These are phyloP conservation scores for Cacatua alba DNA, from an alignment of 2,113 vertebrate species.

Conservation along the genomic window DNA sequence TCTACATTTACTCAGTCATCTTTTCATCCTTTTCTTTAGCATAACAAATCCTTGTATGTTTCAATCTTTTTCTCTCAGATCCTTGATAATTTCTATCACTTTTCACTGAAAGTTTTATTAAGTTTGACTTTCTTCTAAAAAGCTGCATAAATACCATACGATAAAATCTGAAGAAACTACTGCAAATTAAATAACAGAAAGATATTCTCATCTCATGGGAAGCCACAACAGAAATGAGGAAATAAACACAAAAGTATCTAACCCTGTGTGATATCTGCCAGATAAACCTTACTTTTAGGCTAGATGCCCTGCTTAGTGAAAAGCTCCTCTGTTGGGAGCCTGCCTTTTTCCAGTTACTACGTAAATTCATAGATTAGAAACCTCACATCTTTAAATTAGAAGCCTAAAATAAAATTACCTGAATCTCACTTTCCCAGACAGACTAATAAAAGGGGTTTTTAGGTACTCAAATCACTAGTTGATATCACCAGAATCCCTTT, in stretches of 20 bases:
- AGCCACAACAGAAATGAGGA: background rate
- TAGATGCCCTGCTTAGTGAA: background rate
- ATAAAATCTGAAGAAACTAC: background rate
- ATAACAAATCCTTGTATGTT: background rate
- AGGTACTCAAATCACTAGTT: background rate
- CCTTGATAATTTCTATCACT: background rate
- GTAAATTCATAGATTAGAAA: background rate
- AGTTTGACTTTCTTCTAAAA: background rate
- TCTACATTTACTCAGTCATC: background rate
- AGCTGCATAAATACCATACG: background rate
- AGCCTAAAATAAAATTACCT: background rate
- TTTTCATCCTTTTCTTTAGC: background rate
- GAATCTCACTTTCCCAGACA: background rate
- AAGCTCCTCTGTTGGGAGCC: background rate
- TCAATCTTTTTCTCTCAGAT: background rate
- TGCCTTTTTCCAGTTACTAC: background rate
- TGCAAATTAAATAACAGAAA: background rate
- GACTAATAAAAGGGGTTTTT: background rate
- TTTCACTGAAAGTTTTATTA: background rate
- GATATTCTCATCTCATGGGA: background rate
- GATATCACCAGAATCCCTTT: background rate
- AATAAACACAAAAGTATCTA: background rate
- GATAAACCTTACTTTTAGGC: background rate
- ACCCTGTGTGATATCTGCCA: background rate
- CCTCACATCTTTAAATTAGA: background rate